phyloP scores from a whole-genome alignment of 2,797 vertebrate species.

The Leptatherina wallacei region DNA sequence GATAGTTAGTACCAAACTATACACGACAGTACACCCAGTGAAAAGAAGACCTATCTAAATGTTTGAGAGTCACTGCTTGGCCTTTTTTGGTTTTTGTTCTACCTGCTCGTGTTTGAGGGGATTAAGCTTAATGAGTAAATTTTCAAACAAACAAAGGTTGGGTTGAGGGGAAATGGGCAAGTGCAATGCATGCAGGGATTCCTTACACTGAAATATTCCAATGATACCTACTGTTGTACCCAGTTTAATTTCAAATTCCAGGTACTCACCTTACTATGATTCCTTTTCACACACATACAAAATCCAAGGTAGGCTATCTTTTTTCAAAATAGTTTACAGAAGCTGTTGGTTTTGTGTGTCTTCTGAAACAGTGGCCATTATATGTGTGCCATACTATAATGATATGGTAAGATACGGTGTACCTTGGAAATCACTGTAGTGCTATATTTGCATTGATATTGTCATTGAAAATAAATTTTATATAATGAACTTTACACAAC shows the following conservation, averaged over 20 bases:
- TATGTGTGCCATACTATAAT: constrained; percentile 89
- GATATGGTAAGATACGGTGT: constrained; percentile 89
- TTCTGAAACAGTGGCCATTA: constrained; percentile 88
- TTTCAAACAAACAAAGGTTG: constrained; percentile 74
- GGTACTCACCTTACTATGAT: constrained; percentile 78
- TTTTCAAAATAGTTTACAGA: constrained; percentile 85
- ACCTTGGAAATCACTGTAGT: constrained; percentile 89
- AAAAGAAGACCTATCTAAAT: constrained; percentile 75
- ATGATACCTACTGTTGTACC: constrained; percentile 74
- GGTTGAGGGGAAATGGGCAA: constrained; percentile 79
- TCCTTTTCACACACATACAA: constrained; percentile 76
- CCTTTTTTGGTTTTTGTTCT: constrained; percentile 61
- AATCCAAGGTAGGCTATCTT: constrained; percentile 72
- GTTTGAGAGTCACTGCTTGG: constrained; percentile 77
- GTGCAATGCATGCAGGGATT: constrained; percentile 88
- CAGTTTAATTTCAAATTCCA: constrained; percentile 75
- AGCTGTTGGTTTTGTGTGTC: constrained; percentile 87
- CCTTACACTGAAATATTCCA: constrained; percentile 75
- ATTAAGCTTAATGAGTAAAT: constrained; percentile 54
- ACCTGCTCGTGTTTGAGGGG: constrained; percentile 67
- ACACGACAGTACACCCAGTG: constrained; percentile 81
- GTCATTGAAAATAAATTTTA: constrained; percentile 90
- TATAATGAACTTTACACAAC: constrained; percentile 89
- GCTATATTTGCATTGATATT: constrained; percentile 91
- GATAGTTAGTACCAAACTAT: constrained; percentile 84